A percentile compares a stretch with the other conserved stretches of the same genome.
These are phyloP conservation scores for Dendrocincla tyrannina DNA, from an alignment of 2,797 vertebrate species.

Conservation along the genomic window DNA sequence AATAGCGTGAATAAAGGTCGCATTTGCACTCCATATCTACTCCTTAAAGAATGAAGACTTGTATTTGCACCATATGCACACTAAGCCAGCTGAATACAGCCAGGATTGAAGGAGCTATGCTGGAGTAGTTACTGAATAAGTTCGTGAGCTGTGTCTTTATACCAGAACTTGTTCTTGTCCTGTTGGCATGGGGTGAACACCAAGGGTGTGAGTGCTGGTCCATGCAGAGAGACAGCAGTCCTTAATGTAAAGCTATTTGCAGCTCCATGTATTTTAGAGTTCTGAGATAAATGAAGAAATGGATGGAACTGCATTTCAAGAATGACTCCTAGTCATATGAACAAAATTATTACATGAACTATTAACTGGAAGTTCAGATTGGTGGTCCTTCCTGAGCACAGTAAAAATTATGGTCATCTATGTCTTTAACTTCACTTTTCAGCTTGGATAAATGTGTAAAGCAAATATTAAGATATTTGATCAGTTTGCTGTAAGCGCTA, in stretches of 20 bases:
- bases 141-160: neutral
- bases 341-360: neutral
- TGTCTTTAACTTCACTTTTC: neutral
- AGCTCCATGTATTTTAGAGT: neutral
- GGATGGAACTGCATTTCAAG: neutral
- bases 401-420: neutral
- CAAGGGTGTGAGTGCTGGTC: neutral
- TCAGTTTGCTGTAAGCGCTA: neutral
- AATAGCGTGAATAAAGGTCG: neutral
- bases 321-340: neutral
- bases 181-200: fast-evolving
- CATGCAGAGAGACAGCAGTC: neutral
- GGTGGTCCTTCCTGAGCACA: neutral
- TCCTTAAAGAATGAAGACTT: neutral
- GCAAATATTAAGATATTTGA: neutral
- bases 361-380: neutral
- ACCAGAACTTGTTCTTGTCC: neutral
- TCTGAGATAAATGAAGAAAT: neutral
- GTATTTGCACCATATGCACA: neutral
- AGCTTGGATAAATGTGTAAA: neutral
- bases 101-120: neutral
- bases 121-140: neutral
- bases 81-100: neutral
- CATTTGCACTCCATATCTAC: fast-evolving
- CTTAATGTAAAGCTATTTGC: neutral